A percentile compares a stretch with the other conserved stretches of the same genome.
These are phyloP conservation scores for Lycorma delicatula DNA, from an alignment of 1,140 invertebrate genomes.

Conservation along the genomic window DNA sequence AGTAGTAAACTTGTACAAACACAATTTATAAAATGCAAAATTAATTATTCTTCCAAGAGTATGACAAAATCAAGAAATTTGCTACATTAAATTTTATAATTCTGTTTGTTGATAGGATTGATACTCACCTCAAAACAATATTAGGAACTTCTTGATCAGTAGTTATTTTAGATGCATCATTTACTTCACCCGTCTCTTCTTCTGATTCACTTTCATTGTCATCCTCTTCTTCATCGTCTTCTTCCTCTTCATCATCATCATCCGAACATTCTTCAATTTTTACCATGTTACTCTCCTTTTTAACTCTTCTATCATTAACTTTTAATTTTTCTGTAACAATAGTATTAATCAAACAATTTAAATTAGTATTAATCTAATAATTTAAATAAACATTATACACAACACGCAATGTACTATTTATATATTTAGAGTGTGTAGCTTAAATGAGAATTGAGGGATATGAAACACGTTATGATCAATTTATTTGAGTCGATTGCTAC, in stretches of 20 bases:
- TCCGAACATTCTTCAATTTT: conserved; percentile 21
- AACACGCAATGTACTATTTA: too few species aligned
- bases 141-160: conserved; percentile 29
- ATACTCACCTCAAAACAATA: conserved; percentile 22
- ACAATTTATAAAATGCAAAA: too few species aligned
- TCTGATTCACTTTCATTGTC: conserved; percentile 31
- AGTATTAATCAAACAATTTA: neutral
- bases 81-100: too few species aligned
- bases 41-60: too few species aligned
- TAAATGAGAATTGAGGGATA: too few species aligned
- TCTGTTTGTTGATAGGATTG: too few species aligned
- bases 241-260: conserved; percentile 28
- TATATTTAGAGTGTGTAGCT: too few species aligned
- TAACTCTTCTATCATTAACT: conserved; percentile 26
- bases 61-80: too few species aligned
- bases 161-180: conserved; percentile 6
- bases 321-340: conserved; percentile 11
- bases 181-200: conserved; percentile 21
- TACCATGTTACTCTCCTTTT: conserved; percentile 16
- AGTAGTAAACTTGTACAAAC: too few species aligned
- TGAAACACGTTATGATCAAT: too few species aligned
- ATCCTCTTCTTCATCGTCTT: conserved; percentile 31
- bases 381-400: too few species aligned
- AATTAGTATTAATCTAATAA: neutral
- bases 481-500: too few species aligned